Percentiles rank a stretch among this genome's conserved stretches.
Conservation (phyloP, 2,113 vertebrate genomes). For the Capreolus pygargus region DNA sequence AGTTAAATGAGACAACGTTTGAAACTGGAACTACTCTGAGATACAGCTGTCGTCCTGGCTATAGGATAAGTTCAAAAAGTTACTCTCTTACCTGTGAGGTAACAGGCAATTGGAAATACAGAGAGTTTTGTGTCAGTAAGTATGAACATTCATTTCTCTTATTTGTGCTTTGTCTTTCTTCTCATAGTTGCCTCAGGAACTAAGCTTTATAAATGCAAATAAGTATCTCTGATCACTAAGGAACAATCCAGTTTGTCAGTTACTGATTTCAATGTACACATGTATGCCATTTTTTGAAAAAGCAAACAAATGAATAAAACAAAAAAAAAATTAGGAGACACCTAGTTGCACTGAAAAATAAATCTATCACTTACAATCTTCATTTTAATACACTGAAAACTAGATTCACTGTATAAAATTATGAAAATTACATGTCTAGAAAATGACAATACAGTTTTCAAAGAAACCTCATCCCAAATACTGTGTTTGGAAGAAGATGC, state of each 20-base stretch:
- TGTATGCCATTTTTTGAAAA: background rate
- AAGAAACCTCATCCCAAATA: background rate
- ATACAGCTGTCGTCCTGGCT: constrained; percentile 76
- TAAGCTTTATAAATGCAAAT: background rate
- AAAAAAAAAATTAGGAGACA: background rate
- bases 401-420: background rate
- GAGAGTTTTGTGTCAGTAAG: constrained; percentile 32
- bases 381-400: background rate
- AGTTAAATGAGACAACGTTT: background rate
- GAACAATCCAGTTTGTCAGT: background rate
- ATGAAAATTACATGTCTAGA: background rate
- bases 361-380: background rate
- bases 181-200: background rate
- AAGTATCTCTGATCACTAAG: background rate
- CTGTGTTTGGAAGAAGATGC: background rate
- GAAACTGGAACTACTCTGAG: background rate
- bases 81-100: accelerated
- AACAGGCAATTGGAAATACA: accelerated
- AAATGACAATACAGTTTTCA: background rate
- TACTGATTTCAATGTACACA: background rate
- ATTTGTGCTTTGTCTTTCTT: background rate
- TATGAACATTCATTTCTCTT: background rate
- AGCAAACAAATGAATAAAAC: background rate
- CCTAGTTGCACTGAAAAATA: background rate
- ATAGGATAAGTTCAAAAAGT: accelerated